Percentiles rank a stretch among this genome's conserved stretches.
Evolutionary conservation across 2,888 invertebrate genomes (phyloP).

Genomic region (Psococerastis gibbosa): DNA sequence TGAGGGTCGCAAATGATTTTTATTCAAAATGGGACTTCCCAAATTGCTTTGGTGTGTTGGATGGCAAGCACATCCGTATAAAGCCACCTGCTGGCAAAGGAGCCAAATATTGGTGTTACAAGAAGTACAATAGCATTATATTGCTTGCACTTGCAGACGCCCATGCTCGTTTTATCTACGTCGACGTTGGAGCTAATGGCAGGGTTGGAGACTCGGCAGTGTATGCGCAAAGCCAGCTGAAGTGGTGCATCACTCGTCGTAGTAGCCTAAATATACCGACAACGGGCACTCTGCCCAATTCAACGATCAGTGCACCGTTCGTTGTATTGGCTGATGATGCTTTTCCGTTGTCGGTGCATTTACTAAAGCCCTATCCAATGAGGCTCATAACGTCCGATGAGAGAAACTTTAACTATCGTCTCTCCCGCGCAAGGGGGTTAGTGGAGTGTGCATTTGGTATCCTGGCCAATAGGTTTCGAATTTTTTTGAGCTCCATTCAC

Average conservation of each 20-base stretch:
- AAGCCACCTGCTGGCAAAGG: background rate
- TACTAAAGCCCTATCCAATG: constrained; percentile 12
- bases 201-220: constrained; percentile 16
- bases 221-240: constrained; percentile 11
- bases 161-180: constrained; percentile 17
- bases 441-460: constrained; percentile 15
- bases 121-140: constrained; percentile 13
- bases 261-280: constrained; percentile 2
- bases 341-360: constrained; percentile 10
- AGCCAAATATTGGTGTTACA: constrained; percentile 13
- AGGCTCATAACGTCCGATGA: constrained; percentile 12
- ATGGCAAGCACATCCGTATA: constrained; percentile 6
- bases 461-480: constrained; percentile 14
- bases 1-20: background rate
- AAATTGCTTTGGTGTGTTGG: background rate
- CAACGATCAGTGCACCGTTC: constrained; percentile 3
- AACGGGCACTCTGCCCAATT: constrained; percentile 8
- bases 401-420: constrained; percentile 13
- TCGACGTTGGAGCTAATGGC: constrained; percentile 19
- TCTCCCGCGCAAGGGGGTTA: constrained; percentile 13
- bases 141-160: constrained; percentile 14
- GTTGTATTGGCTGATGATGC: constrained; percentile 14
- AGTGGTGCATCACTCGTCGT: constrained; percentile 7
- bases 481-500: constrained; percentile 14
- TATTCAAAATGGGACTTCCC: background rate